phyloP scores from a whole-genome alignment of 2,113 vertebrate genomes.

The Strix aluco region DNA sequence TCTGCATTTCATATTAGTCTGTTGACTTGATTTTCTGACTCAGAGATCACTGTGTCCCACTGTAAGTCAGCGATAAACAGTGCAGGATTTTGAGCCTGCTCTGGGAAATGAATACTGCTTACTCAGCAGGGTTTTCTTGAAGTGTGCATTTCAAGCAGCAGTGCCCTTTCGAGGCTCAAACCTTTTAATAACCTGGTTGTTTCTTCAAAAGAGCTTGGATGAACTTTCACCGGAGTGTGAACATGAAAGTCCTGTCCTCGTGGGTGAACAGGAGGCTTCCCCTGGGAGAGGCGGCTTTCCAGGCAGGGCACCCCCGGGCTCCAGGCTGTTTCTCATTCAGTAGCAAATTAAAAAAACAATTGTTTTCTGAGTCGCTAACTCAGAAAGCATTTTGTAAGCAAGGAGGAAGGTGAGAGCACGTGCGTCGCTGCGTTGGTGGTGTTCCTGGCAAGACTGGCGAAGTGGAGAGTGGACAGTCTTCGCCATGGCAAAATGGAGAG shows the following conservation, averaged over 20 bases:
- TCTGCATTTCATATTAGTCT: neutral
- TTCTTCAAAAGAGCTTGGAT: neutral
- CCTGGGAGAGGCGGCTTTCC: no score
- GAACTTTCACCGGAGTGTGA: neutral
- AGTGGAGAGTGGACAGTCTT: fast-evolving
- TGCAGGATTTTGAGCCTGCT: fast-evolving
- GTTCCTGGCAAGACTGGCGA: neutral
- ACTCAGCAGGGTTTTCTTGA: neutral
- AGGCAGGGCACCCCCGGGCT: fast-evolving
- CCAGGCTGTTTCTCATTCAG: neutral
- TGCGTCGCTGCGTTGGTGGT: neutral
- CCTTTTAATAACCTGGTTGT: neutral
- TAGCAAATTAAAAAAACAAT: neutral
- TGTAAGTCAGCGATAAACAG: neutral
- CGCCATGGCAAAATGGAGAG: neutral
- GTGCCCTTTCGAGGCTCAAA: neutral
- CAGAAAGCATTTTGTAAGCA: neutral
- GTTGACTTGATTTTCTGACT: neutral
- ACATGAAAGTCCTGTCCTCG: neutral
- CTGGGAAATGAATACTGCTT: neutral
- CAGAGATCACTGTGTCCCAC: fast-evolving
- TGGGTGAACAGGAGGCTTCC: neutral
- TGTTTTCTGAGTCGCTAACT: neutral
- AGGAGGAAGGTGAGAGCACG: neutral
- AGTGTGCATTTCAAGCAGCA: neutral